These are phyloP conservation scores for Masticophis lateralis DNA, from an alignment of 2,797 vertebrate genomes.

Conservation along the genomic window DNA sequence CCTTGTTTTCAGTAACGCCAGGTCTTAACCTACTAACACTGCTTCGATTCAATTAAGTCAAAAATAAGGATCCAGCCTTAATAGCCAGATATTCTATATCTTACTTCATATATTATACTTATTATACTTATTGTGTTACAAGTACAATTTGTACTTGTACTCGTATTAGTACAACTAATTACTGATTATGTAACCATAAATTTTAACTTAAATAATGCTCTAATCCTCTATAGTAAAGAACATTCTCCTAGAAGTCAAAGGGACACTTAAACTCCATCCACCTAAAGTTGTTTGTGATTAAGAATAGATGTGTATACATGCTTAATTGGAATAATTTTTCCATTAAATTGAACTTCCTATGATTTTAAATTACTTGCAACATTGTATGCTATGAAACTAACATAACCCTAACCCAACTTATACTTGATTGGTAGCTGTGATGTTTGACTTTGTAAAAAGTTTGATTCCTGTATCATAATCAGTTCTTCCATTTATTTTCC, in stretches of 20 bases:
- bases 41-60: background rate
- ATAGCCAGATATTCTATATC: conserved; percentile 23
- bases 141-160: conserved; percentile 6
- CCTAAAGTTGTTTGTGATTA: background rate
- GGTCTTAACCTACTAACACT: background rate
- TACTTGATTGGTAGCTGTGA: background rate
- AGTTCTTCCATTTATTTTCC: background rate
- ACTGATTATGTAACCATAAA: background rate
- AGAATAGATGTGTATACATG: background rate
- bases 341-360: too few relatives aligned
- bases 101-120: background rate
- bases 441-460: background rate
- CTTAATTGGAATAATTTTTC: background rate
- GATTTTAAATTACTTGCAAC: background rate
- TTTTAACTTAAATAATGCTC: conserved; percentile 29
- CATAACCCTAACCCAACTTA: background rate
- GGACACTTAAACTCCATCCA: background rate
- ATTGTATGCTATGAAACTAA: background rate
- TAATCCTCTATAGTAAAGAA: background rate
- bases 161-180: conserved; percentile 12
- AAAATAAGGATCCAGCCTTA: conserved; percentile 22
- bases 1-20: background rate
- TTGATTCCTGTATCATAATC: background rate
- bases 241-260: background rate
- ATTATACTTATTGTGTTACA: background rate